Evolutionary conservation across 2,797 vertebrate genomes (phyloP), one percentile per base, ranked within the genome.

Genomic region (Hydrolagus colliei): DNA sequence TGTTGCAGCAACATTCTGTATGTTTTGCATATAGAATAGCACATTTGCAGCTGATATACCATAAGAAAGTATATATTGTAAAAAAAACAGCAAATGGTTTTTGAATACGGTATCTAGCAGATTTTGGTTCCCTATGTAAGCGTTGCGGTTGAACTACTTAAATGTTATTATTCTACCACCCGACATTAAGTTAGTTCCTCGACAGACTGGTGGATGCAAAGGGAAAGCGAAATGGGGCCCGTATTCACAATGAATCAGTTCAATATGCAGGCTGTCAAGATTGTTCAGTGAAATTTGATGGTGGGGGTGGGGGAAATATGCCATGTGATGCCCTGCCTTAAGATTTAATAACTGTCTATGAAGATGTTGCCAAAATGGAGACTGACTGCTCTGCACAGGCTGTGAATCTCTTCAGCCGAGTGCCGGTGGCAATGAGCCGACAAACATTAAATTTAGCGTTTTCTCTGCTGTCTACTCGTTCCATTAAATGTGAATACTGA

Each of bases 231-330:
- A 79, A 9, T 62, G 11, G 59, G 27, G 27, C 6, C 14, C 32
- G 61, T 12, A 4, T 61, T 32, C 6, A 11, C 8, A 80, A 13
- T 79, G 61, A 79, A 65, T 79, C 32, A 27, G 63, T 79, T 27
- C 61, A 79, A 13, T 65, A 22, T 62, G 22, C 63, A 22, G n/a
- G 12, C 12, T 80, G 77, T 27, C 12, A 77, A 59, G 61, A 76
- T 61, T 77, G 77, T 80, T 22, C n/a, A 80, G 61, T 80, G 9
- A 61, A 80, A 52, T 65, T 80, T 62, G 27, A 27, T 27, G 27
- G 27, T 27, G 27, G 27, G 27, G 27, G 27, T 0, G 27, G 27
- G n/a, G 77, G 63, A 65, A 79, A 16, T 13, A 79, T 76, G 74
- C 41, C 59, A 10, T 14, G 11, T 16, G 59, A 52, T 61, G 52